A percentile compares a stretch with the other conserved stretches of the same genome.
Evolutionary conservation across 2,888 invertebrate species (phyloP).

Genomic region (Apotomis betuletana): DNA sequence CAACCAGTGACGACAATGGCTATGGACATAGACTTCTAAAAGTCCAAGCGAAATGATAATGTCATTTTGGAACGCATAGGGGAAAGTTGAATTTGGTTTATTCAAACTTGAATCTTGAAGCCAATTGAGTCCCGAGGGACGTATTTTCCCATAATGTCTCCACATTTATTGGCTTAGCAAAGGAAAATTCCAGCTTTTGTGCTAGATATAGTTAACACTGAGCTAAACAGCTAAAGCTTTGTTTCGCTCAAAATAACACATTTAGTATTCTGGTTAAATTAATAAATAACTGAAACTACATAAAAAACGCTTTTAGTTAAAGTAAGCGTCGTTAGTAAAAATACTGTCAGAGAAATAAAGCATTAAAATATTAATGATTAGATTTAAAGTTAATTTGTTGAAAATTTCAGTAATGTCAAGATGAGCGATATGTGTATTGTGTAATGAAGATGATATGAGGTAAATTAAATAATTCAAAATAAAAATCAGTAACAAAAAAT

Average conservation of each 20-base stretch:
- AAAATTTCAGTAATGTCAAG: constrained; percentile 13
- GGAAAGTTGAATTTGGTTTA: constrained; percentile 58
- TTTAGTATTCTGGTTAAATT: constrained; percentile 46
- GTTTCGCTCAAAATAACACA: constrained; percentile 50
- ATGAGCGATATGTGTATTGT: constrained; percentile 39
- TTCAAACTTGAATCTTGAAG: constrained; percentile 37
- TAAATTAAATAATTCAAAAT: constrained; percentile 34
- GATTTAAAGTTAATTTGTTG: constrained; percentile 27
- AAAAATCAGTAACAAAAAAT: constrained; percentile 33
- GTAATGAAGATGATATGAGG: constrained; percentile 41
- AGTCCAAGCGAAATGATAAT: constrained; percentile 70
- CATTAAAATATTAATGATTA: constrained; percentile 38
- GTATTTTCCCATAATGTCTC: constrained; percentile 68
- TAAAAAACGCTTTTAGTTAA: constrained; percentile 60
- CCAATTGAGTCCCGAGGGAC: constrained; percentile 55
- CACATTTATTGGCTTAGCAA: constrained; percentile 63
- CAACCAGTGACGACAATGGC: constrained; percentile 65
- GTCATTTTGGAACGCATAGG: constrained; percentile 64
- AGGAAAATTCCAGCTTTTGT: constrained; percentile 57
- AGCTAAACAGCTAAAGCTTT: constrained; percentile 58
- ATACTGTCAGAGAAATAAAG: constrained; percentile 33
- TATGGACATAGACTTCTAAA: constrained; percentile 70
- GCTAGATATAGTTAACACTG: constrained; percentile 50
- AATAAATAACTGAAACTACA: constrained; percentile 41
- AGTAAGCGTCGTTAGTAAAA: constrained; percentile 68